These are phyloP conservation scores for Urophycis tenuis DNA, from an alignment of 2,797 vertebrate genomes.

Conservation along the genomic window DNA sequence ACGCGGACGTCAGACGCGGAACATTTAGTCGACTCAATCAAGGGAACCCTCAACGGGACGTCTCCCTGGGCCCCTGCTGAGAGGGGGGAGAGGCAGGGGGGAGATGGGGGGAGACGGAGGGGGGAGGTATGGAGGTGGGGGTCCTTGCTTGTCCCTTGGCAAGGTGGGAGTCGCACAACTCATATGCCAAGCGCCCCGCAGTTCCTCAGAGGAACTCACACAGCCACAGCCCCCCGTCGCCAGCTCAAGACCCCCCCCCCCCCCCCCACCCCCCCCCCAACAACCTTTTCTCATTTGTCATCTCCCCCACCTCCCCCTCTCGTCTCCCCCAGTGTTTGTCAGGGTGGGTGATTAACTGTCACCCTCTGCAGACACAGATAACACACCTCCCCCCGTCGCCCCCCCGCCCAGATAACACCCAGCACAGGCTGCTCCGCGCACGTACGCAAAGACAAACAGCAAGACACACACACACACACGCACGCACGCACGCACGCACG, in stretches of 20 bases:
- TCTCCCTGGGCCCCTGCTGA: not conserved
- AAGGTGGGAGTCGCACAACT: slow-evolving; percentile 40
- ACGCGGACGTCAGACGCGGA: not conserved
- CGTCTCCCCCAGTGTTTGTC: slow-evolving; percentile 64
- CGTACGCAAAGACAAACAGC: slow-evolving; percentile 59
- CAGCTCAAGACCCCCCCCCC: slow-evolving; percentile 35
- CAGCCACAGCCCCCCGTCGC: not conserved
- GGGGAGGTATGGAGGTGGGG: slow-evolving; percentile 49
- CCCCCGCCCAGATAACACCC: slow-evolving; percentile 57
- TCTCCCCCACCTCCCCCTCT: slow-evolving; percentile 46
- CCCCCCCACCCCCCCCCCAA: slow-evolving; percentile 46
- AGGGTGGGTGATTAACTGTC: slow-evolving; percentile 75
- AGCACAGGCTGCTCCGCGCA: slow-evolving; percentile 66
- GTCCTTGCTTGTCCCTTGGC: slow-evolving; percentile 58
- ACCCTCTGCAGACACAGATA: slow-evolving; percentile 71
- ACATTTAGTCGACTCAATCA: not conserved
- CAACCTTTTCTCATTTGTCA: slow-evolving; percentile 40
- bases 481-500: slow-evolving; percentile 48
- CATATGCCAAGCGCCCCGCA: not conserved
- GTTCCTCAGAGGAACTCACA: not conserved
- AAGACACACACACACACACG: slow-evolving; percentile 54
- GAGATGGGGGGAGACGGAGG: not conserved
- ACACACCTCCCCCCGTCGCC: slow-evolving; percentile 41
- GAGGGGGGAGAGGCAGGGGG: not conserved
- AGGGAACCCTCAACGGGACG: not conserved